Percentiles rank a stretch among this genome's conserved stretches.
Evolutionary conservation across 2,113 vertebrate species (phyloP).

Genomic region (Lampris megalopsis): DNA sequence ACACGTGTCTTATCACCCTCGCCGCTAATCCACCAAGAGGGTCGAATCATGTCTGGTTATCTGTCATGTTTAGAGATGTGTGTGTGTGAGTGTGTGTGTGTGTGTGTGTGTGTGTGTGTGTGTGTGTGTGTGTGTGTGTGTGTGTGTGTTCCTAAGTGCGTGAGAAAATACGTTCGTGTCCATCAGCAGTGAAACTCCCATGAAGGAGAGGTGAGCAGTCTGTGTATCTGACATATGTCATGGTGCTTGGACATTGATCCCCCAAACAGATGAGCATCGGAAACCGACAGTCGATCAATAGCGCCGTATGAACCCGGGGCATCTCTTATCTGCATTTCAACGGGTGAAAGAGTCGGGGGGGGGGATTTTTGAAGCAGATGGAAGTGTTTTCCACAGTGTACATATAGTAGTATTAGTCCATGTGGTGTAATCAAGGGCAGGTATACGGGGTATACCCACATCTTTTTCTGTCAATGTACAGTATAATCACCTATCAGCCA

Average conservation of each 20-base stretch:
- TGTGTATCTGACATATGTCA: conserved; percentile 38
- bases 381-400: neutral
- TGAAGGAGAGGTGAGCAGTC: conserved; percentile 16
- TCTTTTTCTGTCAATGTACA: no score
- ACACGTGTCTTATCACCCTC: no score
- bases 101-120: neutral
- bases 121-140: neutral
- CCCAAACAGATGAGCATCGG: conserved; percentile 27
- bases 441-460: no score
- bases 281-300: conserved; percentile 35
- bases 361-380: no score
- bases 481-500: no score
- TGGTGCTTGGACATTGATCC: neutral
- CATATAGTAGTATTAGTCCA: no score
- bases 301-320: neutral
- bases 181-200: neutral
- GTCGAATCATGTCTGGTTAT: neutral
- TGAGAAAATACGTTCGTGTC: conserved; percentile 15
- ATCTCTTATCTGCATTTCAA: neutral
- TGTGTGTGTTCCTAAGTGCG: neutral
- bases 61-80: neutral
- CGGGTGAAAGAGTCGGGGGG: neutral
- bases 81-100: neutral
- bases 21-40: no score
- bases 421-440: no score